Evolutionary conservation across 2,888 invertebrate species (phyloP).

Genomic region (Tenthredo scrophulariae): DNA sequence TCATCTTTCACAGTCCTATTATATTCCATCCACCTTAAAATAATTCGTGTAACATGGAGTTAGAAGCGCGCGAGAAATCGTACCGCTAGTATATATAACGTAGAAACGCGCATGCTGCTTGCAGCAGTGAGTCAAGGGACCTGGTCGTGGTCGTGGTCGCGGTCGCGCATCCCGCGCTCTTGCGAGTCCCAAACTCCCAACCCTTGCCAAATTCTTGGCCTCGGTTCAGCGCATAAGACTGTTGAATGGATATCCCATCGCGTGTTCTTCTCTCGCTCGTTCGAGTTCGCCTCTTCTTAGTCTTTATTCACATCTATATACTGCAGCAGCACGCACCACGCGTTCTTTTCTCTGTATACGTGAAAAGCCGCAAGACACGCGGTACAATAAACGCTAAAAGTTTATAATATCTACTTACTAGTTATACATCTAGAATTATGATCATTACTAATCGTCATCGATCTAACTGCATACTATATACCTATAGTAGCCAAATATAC

Average conservation of each 20-base stretch:
- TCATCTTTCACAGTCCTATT: neutral
- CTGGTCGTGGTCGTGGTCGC: neutral
- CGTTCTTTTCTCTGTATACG: neutral
- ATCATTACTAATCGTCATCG: neutral
- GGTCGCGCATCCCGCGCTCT: slow-evolving; percentile 24
- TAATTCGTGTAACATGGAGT: slow-evolving; percentile 37
- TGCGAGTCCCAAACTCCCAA: slow-evolving; percentile 34
- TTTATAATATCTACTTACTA: neutral
- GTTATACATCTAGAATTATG: neutral
- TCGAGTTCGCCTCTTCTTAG: slow-evolving; percentile 53
- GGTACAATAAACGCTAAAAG: slow-evolving; percentile 53
- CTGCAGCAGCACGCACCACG: slow-evolving; percentile 71
- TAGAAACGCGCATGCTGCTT: neutral
- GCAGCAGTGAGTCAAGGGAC: slow-evolving; percentile 1
- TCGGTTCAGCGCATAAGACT: slow-evolving; percentile 44
- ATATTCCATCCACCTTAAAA: neutral
- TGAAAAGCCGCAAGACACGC: slow-evolving; percentile 56
- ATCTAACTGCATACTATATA: too few species aligned
- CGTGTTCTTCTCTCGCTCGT: neutral
- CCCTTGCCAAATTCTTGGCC: slow-evolving; percentile 47
- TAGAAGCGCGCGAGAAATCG: neutral
- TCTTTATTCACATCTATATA: slow-evolving; percentile 61
- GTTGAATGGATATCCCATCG: slow-evolving; percentile 48
- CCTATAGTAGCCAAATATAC: neutral
- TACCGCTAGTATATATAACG: neutral